Evolutionary conservation across 2,888 invertebrate genomes (phyloP).

Genomic region (Drosophila hamatofila): DNA sequence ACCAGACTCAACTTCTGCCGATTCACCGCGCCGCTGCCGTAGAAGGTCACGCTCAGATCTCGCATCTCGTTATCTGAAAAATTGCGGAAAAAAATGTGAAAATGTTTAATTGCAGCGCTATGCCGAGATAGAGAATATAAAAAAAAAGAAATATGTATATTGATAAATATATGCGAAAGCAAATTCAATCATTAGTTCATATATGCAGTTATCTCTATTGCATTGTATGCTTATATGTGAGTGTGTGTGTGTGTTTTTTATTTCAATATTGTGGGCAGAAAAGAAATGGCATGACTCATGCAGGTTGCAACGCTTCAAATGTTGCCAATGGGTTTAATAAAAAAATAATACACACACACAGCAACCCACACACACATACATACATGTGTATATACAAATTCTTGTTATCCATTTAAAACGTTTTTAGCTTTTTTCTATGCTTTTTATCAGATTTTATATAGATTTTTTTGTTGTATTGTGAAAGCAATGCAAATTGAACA

Average conservation of each 20-base stretch:
- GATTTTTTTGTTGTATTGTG: constrained; percentile 8
- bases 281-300: constrained; percentile 58
- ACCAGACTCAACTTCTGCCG: constrained; percentile 56
- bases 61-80: constrained; percentile 85
- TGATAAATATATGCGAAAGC: constrained; percentile 10
- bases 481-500: constrained; percentile 49
- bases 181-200: constrained; percentile 33
- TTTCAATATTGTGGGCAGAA: constrained; percentile 56
- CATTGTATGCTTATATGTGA: background rate
- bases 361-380: constrained; percentile 10
- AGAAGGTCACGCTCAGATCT: constrained; percentile 85
- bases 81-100: background rate
- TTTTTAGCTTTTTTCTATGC: constrained; percentile 14
- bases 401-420: constrained; percentile 48
- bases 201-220: constrained; percentile 10
- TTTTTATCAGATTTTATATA: constrained; percentile 9
- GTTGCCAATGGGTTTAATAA: constrained; percentile 30
- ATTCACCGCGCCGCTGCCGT: constrained; percentile 82
- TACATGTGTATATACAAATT: constrained; percentile 13
- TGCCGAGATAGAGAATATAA: background rate
- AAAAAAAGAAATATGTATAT: background rate
- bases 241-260: background rate
- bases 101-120: constrained; percentile 8
- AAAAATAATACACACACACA: constrained; percentile 18
- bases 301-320: constrained; percentile 62